phyloP scores from a whole-genome alignment of 1,140 invertebrate species.

The Drepana arcuata region DNA sequence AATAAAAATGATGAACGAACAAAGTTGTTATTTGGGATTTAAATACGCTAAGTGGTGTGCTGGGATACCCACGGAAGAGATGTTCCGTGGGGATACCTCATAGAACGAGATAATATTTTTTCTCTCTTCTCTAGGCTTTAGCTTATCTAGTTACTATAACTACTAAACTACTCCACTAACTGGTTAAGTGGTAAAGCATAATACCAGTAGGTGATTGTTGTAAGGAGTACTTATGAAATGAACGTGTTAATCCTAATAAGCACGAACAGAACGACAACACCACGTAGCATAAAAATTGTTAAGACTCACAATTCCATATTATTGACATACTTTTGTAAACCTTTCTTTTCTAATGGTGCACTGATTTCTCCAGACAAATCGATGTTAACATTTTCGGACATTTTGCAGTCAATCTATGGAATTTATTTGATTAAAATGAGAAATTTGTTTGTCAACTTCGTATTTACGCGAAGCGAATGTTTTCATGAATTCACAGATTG shows the following conservation, averaged over 20 bases:
- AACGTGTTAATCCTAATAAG: neutral
- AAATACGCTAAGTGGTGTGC: no score
- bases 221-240: no score
- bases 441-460: no score
- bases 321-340: constrained; percentile 67
- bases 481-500: neutral
- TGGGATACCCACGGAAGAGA: no score
- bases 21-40: neutral
- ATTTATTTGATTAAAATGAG: neutral
- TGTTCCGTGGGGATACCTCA: no score
- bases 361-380: constrained; percentile 60
- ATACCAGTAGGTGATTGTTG: neutral
- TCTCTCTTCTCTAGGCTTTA: neutral
- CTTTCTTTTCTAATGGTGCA: constrained; percentile 51
- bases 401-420: constrained; percentile 14
- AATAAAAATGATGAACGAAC: neutral
- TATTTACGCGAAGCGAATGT: neutral
- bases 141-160: neutral
- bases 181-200: neutral
- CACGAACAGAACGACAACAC: constrained; percentile 12
- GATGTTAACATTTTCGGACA: constrained; percentile 58
- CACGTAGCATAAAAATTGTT: constrained; percentile 22
- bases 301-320: constrained; percentile 61
- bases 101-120: no score
- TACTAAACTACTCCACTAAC: neutral